Evolutionary conservation across 2,888 invertebrate genomes (phyloP).

Genomic region (Microchrysa polita): DNA sequence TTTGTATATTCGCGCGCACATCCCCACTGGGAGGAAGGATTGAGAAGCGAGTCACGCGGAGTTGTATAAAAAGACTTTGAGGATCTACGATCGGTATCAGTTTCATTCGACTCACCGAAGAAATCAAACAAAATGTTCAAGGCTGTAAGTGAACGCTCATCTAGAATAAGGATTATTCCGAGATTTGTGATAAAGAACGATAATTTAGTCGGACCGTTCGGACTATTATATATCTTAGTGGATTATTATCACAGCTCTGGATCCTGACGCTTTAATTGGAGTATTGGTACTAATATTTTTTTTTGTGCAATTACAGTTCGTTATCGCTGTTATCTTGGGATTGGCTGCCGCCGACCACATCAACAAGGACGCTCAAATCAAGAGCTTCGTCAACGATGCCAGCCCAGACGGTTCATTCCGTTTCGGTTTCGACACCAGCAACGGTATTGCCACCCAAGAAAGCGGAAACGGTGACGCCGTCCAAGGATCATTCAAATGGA

Average conservation of each 20-base stretch:
- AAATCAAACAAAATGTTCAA: conserved; percentile 34
- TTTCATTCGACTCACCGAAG: conserved; percentile 36
- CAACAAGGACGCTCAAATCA: conserved; percentile 60
- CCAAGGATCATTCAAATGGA: conserved; percentile 67
- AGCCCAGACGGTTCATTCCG: conserved; percentile 64
- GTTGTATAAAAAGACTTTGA: conserved; percentile 34
- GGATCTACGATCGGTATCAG: conserved; percentile 13
- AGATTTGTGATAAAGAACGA: neutral
- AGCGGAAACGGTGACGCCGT: conserved; percentile 66
- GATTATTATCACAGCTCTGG: too few relatives aligned
- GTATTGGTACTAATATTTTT: neutral
- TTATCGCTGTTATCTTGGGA: conserved; percentile 54
- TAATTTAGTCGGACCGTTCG: neutral
- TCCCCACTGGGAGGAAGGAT: conserved; percentile 8
- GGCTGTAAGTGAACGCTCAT: conserved; percentile 16
- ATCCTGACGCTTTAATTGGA: too few relatives aligned
- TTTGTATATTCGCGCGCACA: neutral
- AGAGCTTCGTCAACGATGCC: conserved; percentile 63
- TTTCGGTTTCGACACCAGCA: conserved; percentile 68
- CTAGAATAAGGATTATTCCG: too few relatives aligned
- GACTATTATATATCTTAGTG: too few relatives aligned
- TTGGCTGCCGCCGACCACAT: conserved; percentile 59
- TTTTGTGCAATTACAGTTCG: conserved; percentile 16
- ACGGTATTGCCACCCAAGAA: conserved; percentile 70
- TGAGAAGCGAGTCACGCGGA: neutral